Percentiles rank a stretch among this genome's conserved stretches.
Conservation (phyloP, 2,113 vertebrate genomes). For the Azemiops feae region DNA sequence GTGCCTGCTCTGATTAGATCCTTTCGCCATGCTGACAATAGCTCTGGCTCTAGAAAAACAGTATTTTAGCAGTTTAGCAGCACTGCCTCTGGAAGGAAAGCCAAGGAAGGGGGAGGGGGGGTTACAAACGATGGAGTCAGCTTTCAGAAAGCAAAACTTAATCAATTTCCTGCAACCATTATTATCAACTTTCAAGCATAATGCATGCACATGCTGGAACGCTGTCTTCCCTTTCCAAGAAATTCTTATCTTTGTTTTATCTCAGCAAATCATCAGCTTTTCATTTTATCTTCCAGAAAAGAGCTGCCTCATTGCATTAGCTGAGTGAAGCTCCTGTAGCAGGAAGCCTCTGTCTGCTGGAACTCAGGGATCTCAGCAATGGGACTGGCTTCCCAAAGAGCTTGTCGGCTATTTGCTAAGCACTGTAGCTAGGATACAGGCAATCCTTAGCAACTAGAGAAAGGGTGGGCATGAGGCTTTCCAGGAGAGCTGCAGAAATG, state of each 20-base stretch:
- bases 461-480: background rate
- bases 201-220: slow-evolving; percentile 43
- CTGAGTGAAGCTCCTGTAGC: slow-evolving; percentile 34
- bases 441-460: slow-evolving; percentile 58
- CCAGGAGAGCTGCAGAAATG: background rate
- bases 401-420: slow-evolving; percentile 63
- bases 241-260: slow-evolving; percentile 43
- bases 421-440: slow-evolving; percentile 66
- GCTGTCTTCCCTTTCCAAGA: slow-evolving; percentile 26
- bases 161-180: slow-evolving; percentile 5
- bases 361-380: slow-evolving; percentile 47
- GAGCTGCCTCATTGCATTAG: slow-evolving; percentile 5
- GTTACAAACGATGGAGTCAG: slow-evolving; percentile 27
- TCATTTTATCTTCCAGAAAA: background rate
- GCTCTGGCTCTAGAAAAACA: background rate
- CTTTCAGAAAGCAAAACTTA: slow-evolving; percentile 46
- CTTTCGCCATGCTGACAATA: slow-evolving; percentile 72
- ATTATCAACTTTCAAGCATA: background rate
- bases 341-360: slow-evolving; percentile 26
- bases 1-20: slow-evolving; percentile 73
- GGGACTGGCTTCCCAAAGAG: slow-evolving; percentile 53
- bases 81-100: background rate
- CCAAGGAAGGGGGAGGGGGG: background rate
- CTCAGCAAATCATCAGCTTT: slow-evolving; percentile 2
- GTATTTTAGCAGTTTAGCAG: slow-evolving; percentile 7